These are phyloP conservation scores for Leptinotarsa juncta DNA, from an alignment of 2,888 invertebrate genomes.

Conservation along the genomic window DNA sequence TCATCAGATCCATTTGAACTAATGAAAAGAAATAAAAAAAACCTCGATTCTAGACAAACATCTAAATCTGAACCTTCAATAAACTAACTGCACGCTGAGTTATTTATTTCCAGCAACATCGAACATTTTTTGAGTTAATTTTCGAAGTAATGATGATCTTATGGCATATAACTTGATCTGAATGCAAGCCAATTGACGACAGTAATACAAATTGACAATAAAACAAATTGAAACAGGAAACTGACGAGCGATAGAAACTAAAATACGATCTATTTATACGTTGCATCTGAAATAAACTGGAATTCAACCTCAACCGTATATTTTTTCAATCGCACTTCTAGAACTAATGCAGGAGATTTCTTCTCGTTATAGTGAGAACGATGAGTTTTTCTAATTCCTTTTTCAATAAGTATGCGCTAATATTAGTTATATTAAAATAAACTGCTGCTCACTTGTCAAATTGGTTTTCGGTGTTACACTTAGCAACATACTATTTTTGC, in stretches of 20 bases:
- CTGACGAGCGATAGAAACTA: slow-evolving; percentile 7
- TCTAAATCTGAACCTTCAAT: background rate
- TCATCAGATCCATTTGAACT: too few species aligned
- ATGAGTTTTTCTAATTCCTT: too few species aligned
- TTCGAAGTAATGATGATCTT: background rate
- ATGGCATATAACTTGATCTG: background rate
- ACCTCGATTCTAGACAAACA: background rate
- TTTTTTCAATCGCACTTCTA: slow-evolving; percentile 9
- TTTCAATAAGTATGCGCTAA: too few species aligned
- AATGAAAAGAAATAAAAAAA: too few species aligned
- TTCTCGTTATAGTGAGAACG: too few species aligned
- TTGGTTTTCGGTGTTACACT: too few species aligned
- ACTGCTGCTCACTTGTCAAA: too few species aligned
- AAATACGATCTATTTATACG: slow-evolving; percentile 19
- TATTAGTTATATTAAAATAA: too few species aligned
- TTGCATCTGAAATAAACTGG: slow-evolving; percentile 10
- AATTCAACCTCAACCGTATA: slow-evolving; percentile 9
- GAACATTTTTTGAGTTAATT: background rate
- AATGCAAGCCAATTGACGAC: background rate
- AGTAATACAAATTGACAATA: slow-evolving; percentile 13
- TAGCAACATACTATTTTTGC: too few species aligned
- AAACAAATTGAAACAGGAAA: slow-evolving; percentile 20
- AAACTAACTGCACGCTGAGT: background rate
- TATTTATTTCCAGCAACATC: background rate
- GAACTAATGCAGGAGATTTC: background rate